A percentile compares a stretch with the other conserved stretches of the same genome.
These are phyloP conservation scores for Riparia riparia DNA, from an alignment of 2,113 vertebrate species.

Conservation along the genomic window DNA sequence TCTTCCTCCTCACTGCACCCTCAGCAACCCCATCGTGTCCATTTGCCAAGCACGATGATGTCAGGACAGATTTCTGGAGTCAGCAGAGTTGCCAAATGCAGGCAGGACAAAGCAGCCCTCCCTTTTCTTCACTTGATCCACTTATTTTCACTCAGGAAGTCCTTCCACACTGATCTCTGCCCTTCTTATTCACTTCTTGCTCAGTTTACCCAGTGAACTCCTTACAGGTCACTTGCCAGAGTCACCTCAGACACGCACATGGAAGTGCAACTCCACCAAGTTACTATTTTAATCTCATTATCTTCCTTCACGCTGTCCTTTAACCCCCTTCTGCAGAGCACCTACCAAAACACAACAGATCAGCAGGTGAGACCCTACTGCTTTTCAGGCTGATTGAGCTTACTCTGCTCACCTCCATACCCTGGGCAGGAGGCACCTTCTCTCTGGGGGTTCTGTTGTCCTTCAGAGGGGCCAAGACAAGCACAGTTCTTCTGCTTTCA, in stretches of 20 bases:
- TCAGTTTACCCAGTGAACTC: background rate
- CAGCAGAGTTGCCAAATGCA: background rate
- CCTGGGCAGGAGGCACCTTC: background rate
- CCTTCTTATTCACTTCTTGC: background rate
- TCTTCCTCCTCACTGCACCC: background rate
- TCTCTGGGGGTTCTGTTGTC: background rate
- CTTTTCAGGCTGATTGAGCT: background rate
- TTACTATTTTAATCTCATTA: background rate
- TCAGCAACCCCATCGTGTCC: background rate
- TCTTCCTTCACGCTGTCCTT: background rate
- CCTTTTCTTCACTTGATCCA: background rate
- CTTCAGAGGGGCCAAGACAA: background rate
- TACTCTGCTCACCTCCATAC: background rate
- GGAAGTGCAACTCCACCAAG: background rate
- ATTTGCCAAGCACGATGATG: background rate
- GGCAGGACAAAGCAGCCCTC: background rate
- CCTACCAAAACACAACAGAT: background rate
- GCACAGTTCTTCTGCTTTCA: background rate
- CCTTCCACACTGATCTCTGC: background rate
- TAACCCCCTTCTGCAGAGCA: background rate
- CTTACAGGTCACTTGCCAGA: background rate
- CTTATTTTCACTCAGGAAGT: background rate
- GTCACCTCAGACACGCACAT: rapidly evolving
- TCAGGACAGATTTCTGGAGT: background rate
- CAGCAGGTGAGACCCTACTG: background rate